These are phyloP conservation scores for Lordiphosa collinella DNA, from an alignment of 1,140 invertebrate genomes.

Conservation along the genomic window DNA sequence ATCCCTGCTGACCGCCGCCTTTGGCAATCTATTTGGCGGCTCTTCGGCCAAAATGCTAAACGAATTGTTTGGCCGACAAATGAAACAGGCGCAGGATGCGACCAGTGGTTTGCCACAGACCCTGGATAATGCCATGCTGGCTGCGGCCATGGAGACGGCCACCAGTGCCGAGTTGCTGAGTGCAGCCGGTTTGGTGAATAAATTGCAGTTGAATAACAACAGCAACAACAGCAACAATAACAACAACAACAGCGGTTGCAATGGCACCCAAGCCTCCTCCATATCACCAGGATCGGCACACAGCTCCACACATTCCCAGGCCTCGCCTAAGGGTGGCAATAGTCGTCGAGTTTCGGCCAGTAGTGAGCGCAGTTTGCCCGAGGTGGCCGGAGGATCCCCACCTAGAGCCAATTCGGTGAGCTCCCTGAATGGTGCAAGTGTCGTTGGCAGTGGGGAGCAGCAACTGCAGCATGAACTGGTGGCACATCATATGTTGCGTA, in stretches of 20 bases:
- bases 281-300: constrained; percentile 57
- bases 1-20: constrained; percentile 74
- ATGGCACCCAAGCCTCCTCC: constrained; percentile 44
- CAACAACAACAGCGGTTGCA: constrained; percentile 45
- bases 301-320: constrained; percentile 37
- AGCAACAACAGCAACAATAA: constrained; percentile 52
- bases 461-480: constrained; percentile 83
- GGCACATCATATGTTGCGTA: constrained; percentile 90
- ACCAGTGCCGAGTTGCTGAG: constrained; percentile 71
- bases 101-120: constrained; percentile 81
- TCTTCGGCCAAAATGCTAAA: constrained; percentile 90
- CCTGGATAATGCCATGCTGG: constrained; percentile 77
- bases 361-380: constrained; percentile 68
- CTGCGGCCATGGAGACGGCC: constrained; percentile 78
- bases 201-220: constrained; percentile 55
- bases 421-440: constrained; percentile 62
- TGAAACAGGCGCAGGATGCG: constrained; percentile 86
- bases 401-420: constrained; percentile 64
- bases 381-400: constrained; percentile 47
- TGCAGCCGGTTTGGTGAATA: constrained; percentile 51
- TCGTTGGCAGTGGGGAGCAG: constrained; percentile 67
- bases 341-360: constrained; percentile 66
- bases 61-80: constrained; percentile 88
- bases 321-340: constrained; percentile 31
- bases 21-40: constrained; percentile 88